These are phyloP conservation scores for Clistopyga incitator DNA, from an alignment of 2,888 invertebrate genomes.

Conservation along the genomic window DNA sequence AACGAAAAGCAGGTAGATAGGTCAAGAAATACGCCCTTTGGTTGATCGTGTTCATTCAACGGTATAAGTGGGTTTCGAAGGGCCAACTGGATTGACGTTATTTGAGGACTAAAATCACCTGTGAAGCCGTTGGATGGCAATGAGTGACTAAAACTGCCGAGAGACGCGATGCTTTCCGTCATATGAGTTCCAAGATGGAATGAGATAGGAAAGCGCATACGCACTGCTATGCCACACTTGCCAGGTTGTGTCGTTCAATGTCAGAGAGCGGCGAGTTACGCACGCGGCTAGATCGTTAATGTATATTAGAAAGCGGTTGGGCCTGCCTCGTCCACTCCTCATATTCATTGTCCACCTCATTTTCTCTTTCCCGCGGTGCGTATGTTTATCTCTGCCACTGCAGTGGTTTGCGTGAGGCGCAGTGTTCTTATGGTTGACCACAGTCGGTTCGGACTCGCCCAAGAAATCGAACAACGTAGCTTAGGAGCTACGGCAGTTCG, in stretches of 20 bases:
- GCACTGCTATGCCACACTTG: conserved; percentile 19
- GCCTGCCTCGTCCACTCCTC: conserved; percentile 45
- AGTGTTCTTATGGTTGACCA: neutral
- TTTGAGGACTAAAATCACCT: neutral
- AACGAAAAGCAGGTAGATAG: neutral
- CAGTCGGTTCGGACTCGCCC: neutral
- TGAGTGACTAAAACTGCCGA: neutral
- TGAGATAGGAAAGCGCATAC: conserved; percentile 7
- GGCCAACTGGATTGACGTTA: neutral
- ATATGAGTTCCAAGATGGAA: neutral
- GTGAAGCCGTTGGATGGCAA: neutral
- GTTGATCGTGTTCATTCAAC: neutral
- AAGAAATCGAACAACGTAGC: neutral
- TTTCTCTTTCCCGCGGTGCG: conserved; percentile 25
- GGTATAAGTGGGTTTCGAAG: neutral
- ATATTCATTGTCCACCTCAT: conserved; percentile 44
- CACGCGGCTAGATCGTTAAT: conserved; percentile 66
- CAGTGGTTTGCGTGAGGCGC: neutral
- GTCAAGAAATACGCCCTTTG: neutral
- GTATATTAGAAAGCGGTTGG: conserved; percentile 69
- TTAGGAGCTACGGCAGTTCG: no score
- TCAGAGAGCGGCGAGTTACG: conserved; percentile 64
- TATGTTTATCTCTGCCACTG: conserved; percentile 2
- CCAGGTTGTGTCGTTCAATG: conserved; percentile 62
- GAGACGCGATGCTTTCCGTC: neutral